phyloP scores from a whole-genome alignment of 2,888 invertebrate species.

The Biston betularia region DNA sequence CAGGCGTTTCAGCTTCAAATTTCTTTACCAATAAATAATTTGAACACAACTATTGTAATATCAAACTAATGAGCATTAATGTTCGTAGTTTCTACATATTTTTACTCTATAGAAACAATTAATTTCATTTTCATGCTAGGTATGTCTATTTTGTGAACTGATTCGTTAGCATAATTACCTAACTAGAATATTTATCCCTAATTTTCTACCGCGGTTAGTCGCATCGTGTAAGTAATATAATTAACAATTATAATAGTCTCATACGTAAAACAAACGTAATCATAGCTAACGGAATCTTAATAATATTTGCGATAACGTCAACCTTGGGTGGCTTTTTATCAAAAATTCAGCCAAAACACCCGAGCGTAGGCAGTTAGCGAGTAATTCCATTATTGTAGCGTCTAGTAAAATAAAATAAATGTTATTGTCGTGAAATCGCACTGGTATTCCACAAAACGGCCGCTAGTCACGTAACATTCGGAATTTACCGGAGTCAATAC shows the following conservation, averaged over 20 bases:
- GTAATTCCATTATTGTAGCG: slow-evolving; percentile 52
- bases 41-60: too few species aligned
- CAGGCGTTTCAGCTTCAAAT: background rate
- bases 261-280: background rate
- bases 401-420: slow-evolving; percentile 56
- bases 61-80: too few species aligned
- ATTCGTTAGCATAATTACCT: background rate
- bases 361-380: slow-evolving; percentile 54
- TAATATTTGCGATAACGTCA: slow-evolving; percentile 46
- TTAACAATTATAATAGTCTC: background rate
- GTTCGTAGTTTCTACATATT: too few species aligned
- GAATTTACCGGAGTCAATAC: slow-evolving; percentile 37
- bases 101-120: too few species aligned
- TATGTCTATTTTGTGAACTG: too few species aligned
- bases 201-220: background rate
- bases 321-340: slow-evolving; percentile 56
- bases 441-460: slow-evolving; percentile 58
- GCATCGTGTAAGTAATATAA: background rate
- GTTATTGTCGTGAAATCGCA: slow-evolving; percentile 64
- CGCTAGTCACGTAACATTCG: slow-evolving; percentile 63
- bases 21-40: too few species aligned
- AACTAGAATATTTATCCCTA: background rate
- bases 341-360: slow-evolving; percentile 46
- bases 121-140: too few species aligned
- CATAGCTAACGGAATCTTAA: slow-evolving; percentile 13